Percentiles rank a stretch among this genome's conserved stretches.
Conservation (phyloP, 2,888 invertebrate species). For the Archips xylosteana region DNA sequence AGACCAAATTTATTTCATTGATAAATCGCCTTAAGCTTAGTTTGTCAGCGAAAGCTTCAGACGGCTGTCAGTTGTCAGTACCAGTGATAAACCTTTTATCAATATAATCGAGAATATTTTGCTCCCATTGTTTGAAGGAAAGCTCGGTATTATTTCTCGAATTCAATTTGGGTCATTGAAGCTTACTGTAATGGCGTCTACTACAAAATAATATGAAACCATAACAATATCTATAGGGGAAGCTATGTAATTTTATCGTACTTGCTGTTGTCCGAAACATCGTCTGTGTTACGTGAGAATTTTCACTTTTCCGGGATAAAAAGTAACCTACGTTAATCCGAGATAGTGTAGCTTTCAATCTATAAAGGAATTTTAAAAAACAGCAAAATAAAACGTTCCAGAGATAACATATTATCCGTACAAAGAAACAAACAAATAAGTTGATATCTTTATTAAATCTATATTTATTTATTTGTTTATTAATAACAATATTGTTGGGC, state of each 20-base stretch:
- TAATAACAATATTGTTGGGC: no score
- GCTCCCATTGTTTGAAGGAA: neutral
- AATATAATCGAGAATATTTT: neutral
- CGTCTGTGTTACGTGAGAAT: no score
- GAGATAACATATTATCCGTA: no score
- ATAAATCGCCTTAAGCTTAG: neutral
- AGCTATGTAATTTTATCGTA: neutral
- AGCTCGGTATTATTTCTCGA: neutral
- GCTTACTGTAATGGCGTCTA: slow-evolving; percentile 1
- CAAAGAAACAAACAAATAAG: no score
- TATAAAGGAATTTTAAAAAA: no score
- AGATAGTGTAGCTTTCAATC: no score
- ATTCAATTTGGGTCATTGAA: slow-evolving; percentile 21
- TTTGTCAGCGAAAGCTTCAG: neutral
- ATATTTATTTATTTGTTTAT: no score
- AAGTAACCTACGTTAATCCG: no score
- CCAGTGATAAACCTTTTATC: slow-evolving; percentile 4
- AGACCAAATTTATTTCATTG: neutral
- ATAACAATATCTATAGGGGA: neutral
- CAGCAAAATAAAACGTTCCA: no score
- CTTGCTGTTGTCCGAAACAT: no score
- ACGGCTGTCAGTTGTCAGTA: neutral
- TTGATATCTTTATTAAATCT: no score
- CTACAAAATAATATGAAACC: neutral
- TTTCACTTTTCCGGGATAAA: no score